phyloP scores from a whole-genome alignment of 1,140 invertebrate genomes.

The Diachasmimorpha longicaudata region DNA sequence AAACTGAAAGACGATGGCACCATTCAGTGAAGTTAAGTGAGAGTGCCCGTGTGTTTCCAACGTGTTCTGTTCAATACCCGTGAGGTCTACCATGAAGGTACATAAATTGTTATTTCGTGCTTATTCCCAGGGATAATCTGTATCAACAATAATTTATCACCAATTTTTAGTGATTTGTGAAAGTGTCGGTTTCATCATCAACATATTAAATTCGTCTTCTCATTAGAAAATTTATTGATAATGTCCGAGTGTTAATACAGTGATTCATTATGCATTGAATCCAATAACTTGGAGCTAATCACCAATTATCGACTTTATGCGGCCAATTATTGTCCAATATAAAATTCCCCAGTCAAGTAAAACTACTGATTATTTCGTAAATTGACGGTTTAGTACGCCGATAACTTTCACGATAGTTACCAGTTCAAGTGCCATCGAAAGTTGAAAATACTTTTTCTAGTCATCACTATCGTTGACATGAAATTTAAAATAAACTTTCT shows the following conservation, averaged over 20 bases:
- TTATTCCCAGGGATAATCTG: not conserved
- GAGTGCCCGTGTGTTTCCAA: slow-evolving; percentile 57
- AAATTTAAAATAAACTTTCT: not conserved
- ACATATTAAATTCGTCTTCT: not conserved
- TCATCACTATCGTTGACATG: not conserved
- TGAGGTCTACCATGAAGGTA: slow-evolving; percentile 57
- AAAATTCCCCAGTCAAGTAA: too few species aligned
- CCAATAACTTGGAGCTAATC: too few species aligned
- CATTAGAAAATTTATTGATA: too few species aligned
- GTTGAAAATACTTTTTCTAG: not conserved
- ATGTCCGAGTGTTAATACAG: too few species aligned
- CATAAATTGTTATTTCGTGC: slow-evolving; percentile 29
- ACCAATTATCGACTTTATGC: too few species aligned
- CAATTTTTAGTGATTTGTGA: not conserved
- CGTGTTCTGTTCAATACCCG: slow-evolving; percentile 37
- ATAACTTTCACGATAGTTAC: not conserved
- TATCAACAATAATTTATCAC: not conserved
- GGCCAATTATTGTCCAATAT: not conserved
- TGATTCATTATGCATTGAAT: too few species aligned
- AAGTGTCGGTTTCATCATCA: not conserved
- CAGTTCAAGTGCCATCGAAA: not conserved
- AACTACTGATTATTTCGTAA: not conserved
- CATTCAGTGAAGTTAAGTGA: slow-evolving; percentile 59
- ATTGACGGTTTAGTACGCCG: not conserved
- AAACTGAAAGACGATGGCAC: slow-evolving; percentile 50